Base-by-base conservation (phyloP, 2,888 invertebrate genomes). In the Apamea epomidion region DNA sequence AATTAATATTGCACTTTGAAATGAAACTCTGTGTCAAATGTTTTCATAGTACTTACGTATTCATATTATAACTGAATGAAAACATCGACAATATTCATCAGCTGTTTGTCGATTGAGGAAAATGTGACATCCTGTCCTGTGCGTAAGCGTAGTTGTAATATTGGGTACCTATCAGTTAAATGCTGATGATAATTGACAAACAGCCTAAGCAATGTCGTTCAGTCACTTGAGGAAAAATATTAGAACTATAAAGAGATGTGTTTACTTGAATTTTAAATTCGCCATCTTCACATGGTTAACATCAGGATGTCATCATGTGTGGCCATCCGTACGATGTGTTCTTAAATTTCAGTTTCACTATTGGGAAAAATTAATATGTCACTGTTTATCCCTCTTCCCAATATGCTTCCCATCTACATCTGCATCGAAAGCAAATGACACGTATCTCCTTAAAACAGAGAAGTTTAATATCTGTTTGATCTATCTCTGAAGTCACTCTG, bases 181-280 rank as follows among this genome's bases (percentile, higher is more conserved):
- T 54, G 8, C 18, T 37, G 42, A 68, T 69, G 48, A 76, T n/a
- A n/a, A n/a, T 51, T 16, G 54, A 68, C 45, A 32, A n/a, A 42
- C 37, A 76, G 16, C 25, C 25, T 18, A 54, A 37, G 25, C 64
- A 25, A 45, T 54, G 12, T 45, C 10, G 12, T 45, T 58, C 12
- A 78, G 14, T 67, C 29, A 72, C 18, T 48, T 48, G 14, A 80
- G 62, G 67, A 78, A 83, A 62, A 78, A 16, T 1, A 45, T 37
- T 25, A 69, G 25, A 76, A 64, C 8, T 54, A 42, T 48, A 29
- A 78, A 6, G 42, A 54, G 18, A 74, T 42, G 6, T 51, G 16
- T 45, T n/a, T 65, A n/a, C 4, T 21, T 51, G 14, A 67, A 48
- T 7, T 18, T 48, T 6, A 37, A 7, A 58, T 75, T 45, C 18